Percentiles rank a stretch among this genome's conserved stretches.
Conservation (phyloP, 2,797 vertebrate genomes). For the Esox masquinongy region DNA sequence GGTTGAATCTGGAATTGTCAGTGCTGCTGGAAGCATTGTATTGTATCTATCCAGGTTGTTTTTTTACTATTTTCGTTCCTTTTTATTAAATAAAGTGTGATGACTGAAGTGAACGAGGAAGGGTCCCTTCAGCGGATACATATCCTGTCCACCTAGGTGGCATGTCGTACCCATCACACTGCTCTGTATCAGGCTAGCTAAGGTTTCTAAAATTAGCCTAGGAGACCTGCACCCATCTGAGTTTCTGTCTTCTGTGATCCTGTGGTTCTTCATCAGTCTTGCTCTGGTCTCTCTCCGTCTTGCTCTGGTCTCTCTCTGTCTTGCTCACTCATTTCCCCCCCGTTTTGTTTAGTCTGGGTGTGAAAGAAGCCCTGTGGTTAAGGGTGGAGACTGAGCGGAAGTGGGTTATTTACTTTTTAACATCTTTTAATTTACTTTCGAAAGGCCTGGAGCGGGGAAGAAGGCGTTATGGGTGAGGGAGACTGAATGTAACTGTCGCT, state of each 20-base stretch:
- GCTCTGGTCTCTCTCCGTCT: neutral
- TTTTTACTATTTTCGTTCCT: constrained; percentile 25
- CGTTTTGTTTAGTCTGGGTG: constrained; percentile 13
- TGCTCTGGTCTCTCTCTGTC: neutral
- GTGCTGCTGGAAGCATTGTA: neutral
- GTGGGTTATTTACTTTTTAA: constrained; percentile 35
- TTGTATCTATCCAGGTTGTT: neutral
- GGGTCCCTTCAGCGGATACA: constrained; percentile 52
- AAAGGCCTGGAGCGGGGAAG: constrained; percentile 35
- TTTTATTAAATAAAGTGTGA: constrained; percentile 38
- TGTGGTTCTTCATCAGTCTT: neutral
- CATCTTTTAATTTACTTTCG: constrained; percentile 59
- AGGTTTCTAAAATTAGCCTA: too few relatives aligned
- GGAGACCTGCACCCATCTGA: too few relatives aligned
- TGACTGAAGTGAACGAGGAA: constrained; percentile 20
- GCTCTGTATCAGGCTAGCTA: constrained; percentile 35
- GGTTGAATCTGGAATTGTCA: neutral
- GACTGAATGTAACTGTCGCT: neutral
- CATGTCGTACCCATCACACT: constrained; percentile 32
- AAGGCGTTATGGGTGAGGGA: constrained; percentile 11
- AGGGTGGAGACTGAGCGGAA: constrained; percentile 40
- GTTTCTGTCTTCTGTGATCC: too few relatives aligned
- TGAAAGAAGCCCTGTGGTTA: constrained; percentile 48
- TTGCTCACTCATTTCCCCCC: neutral
- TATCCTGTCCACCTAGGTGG: constrained; percentile 34